A percentile compares a stretch with the other conserved stretches of the same genome.
Conservation (phyloP, 2,888 invertebrate species). For the Fissipunctia ypsillon region DNA sequence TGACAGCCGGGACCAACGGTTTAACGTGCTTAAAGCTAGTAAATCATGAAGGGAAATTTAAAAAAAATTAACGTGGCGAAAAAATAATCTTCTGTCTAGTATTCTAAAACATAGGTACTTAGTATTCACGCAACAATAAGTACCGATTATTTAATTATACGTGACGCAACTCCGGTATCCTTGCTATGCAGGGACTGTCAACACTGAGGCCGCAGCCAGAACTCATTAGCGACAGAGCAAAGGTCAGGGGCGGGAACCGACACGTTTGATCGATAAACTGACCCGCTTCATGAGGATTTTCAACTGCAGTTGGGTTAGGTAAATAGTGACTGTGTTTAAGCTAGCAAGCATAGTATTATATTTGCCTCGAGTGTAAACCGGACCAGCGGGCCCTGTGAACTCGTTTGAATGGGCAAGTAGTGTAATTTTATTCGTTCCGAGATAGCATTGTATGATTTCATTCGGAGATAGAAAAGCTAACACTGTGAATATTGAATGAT, state of each 20-base stretch:
- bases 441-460: constrained; percentile 13
- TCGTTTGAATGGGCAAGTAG: constrained; percentile 1
- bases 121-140: not conserved
- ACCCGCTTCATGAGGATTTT: constrained; percentile 47
- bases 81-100: not conserved
- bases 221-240: constrained; percentile 57
- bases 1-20: too few relatives aligned
- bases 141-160: constrained; percentile 33
- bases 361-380: constrained; percentile 1
- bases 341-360: constrained; percentile 11
- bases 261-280: constrained; percentile 59
- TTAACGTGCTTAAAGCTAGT: too few relatives aligned
- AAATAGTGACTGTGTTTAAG: constrained; percentile 41
- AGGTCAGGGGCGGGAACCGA: constrained; percentile 54
- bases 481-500: not conserved
- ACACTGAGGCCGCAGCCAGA: constrained; percentile 41
- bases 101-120: not conserved
- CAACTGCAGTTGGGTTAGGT: constrained; percentile 33
- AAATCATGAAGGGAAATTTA: too few relatives aligned
- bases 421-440: constrained; percentile 41
- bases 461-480: constrained; percentile 4
- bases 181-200: constrained; percentile 36
- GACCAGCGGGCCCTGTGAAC: constrained; percentile 13
- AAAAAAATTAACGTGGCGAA: too few relatives aligned
- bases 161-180: constrained; percentile 30